phyloP scores from a whole-genome alignment of 2,113 vertebrate genomes.

The Rousettus leschenaultii region DNA sequence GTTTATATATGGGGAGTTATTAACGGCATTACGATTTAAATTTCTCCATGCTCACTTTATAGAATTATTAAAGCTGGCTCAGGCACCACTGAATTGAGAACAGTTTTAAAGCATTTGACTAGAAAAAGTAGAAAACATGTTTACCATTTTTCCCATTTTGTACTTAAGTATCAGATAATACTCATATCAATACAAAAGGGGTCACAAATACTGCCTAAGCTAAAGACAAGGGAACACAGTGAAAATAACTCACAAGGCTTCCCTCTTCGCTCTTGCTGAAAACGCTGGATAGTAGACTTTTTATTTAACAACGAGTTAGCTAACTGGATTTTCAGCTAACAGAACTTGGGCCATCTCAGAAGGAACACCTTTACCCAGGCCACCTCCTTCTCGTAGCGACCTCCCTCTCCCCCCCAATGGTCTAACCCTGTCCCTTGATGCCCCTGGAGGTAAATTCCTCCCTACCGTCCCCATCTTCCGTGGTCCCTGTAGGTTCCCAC shows the following conservation, averaged over 20 bases:
- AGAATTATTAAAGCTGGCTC: not conserved
- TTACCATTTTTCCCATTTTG: not conserved
- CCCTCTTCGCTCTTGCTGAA: not conserved
- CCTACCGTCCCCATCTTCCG: not conserved
- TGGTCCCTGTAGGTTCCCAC: not conserved
- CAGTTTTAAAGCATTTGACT: not conserved
- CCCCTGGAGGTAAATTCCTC: accelerated
- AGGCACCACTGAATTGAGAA: not conserved
- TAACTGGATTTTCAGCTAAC: not conserved
- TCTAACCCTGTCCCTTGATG: not conserved
- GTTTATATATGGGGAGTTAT: not conserved
- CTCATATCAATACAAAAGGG: not conserved
- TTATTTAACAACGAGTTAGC: not conserved
- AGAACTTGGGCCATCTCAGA: not conserved
- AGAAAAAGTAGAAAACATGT: not conserved
- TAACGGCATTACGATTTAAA: not conserved
- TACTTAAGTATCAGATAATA: not conserved
- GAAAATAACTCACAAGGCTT: not conserved
- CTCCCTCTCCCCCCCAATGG: not conserved
- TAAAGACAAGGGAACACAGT: not conserved
- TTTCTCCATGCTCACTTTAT: not conserved
- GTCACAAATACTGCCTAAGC: not conserved
- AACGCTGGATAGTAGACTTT: not conserved
- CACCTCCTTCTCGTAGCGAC: not conserved
- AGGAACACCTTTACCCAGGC: not conserved